Evolutionary conservation across 2,888 invertebrate genomes (phyloP).

Genomic region (Andricus quercusramuli): DNA sequence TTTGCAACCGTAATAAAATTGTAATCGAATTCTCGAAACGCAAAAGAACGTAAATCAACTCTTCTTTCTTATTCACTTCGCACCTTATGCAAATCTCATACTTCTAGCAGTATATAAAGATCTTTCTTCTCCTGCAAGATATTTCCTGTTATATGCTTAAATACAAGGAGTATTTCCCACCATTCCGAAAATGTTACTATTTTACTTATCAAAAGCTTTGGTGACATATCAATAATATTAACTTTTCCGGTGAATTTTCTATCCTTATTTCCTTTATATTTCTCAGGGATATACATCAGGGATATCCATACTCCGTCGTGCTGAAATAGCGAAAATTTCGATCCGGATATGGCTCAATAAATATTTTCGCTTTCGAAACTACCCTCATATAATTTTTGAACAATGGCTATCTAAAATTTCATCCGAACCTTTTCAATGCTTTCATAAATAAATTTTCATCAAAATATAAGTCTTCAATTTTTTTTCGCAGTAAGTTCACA

Average conservation of each 20-base stretch:
- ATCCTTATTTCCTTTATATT: not conserved
- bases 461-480: no score
- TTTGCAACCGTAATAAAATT: conserved; percentile 46
- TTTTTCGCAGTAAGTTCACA: no score
- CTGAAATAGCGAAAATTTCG: not conserved
- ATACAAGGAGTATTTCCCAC: not conserved
- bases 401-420: not conserved
- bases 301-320: not conserved
- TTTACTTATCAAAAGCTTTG: not conserved
- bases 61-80: not conserved
- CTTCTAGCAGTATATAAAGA: not conserved
- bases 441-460: no score
- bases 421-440: not conserved
- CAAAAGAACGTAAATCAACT: conserved; percentile 45
- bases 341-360: not conserved
- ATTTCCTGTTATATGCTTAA: not conserved
- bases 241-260: not conserved
- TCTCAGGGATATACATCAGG: not conserved
- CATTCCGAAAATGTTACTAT: not conserved
- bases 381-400: not conserved
- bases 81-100: not conserved
- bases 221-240: not conserved
- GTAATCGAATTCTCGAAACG: conserved; percentile 40
- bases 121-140: not conserved
- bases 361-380: not conserved